These are phyloP conservation scores for Sylvilagus floridanus DNA, from an alignment of 2,797 vertebrate species.

Conservation along the genomic window DNA sequence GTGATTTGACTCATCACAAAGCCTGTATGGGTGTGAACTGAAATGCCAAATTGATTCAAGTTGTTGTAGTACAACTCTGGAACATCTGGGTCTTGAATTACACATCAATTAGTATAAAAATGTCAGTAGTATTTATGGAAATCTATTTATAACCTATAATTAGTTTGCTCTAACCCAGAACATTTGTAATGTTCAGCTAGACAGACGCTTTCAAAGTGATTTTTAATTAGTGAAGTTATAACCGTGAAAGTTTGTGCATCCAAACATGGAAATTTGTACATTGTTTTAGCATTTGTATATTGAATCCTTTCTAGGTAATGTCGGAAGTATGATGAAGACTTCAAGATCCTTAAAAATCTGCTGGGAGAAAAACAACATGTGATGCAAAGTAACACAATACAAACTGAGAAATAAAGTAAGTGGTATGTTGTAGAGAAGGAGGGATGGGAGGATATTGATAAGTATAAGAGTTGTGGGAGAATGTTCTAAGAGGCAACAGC, in stretches of 20 bases:
- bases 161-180: constrained; percentile 53
- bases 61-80: constrained; percentile 78
- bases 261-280: constrained; percentile 11
- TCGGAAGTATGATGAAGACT: background rate
- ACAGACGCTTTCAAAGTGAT: constrained; percentile 53
- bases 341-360: background rate
- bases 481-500: background rate
- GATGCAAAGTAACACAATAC: background rate
- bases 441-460: background rate
- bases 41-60: constrained; percentile 80
- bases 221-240: constrained; percentile 63
- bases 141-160: constrained; percentile 62
- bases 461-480: background rate
- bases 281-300: constrained; percentile 17
- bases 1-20: constrained; percentile 77
- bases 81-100: constrained; percentile 76
- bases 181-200: constrained; percentile 70
- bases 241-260: background rate
- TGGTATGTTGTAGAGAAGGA: background rate
- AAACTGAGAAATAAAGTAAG: background rate
- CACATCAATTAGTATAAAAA: constrained; percentile 79
- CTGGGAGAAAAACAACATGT: background rate
- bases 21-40: constrained; percentile 73
- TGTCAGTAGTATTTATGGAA: constrained; percentile 79
- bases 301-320: background rate